A percentile compares a stretch with the other conserved stretches of the same genome.
phyloP scores from a whole-genome alignment of 2,113 vertebrate genomes.

The Sphyrna mokarran region DNA sequence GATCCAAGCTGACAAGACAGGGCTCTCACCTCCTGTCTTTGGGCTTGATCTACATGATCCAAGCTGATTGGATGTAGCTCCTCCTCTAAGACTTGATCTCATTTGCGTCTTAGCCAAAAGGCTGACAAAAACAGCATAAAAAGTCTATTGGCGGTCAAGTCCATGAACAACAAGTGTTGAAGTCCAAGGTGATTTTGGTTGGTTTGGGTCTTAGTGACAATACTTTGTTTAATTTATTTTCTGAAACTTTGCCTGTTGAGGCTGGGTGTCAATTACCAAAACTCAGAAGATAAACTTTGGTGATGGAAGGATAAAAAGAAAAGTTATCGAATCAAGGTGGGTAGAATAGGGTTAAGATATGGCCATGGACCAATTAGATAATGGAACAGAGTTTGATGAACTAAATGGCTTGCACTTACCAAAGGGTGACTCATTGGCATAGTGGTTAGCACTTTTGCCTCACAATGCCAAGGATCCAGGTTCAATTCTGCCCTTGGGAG shows the following conservation, averaged over 20 bases:
- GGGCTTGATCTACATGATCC: too few species aligned
- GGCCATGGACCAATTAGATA: not conserved
- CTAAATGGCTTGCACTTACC: not conserved
- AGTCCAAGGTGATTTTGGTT: not conserved
- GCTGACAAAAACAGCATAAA: too few species aligned
- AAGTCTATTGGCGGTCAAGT: not conserved
- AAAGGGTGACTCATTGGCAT: too few species aligned
- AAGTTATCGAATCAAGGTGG: not conserved
- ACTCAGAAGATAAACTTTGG: not conserved
- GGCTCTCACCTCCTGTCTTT: too few species aligned
- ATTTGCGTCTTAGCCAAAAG: too few species aligned
- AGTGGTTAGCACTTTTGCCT: too few species aligned
- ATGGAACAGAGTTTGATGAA: not conserved
- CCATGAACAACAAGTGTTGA: not conserved
- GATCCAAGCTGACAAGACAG: too few species aligned
- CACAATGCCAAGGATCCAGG: too few species aligned
- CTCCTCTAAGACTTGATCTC: too few species aligned
- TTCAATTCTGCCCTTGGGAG: too few species aligned
- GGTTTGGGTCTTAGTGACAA: not conserved
- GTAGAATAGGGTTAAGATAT: not conserved
- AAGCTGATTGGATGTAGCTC: too few species aligned
- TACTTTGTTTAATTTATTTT: not conserved
- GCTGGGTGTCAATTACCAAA: not conserved
- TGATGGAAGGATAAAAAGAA: not conserved
- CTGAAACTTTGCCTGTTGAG: not conserved